Conservation (phyloP, 2,888 invertebrate species). For the Cephus rjabovi region DNA sequence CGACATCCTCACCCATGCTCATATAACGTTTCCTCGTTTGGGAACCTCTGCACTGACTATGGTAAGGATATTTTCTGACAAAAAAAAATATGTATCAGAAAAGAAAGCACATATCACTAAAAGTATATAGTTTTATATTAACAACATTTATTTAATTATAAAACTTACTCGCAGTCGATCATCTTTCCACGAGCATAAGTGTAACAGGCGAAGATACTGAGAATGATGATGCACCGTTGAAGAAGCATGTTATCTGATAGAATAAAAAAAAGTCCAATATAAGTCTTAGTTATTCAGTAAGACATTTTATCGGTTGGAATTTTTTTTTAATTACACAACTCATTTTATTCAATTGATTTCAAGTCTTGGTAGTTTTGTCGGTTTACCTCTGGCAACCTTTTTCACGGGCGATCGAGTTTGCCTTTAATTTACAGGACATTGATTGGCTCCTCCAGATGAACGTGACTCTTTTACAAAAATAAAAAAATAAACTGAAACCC, state of each 20-base stretch:
- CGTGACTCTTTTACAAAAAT: neutral
- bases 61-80: slow-evolving; percentile 30
- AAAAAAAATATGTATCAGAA: neutral
- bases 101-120: neutral
- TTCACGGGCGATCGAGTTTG: neutral
- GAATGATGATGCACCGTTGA: slow-evolving; percentile 35
- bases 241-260: slow-evolving; percentile 39
- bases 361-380: neutral
- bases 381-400: neutral
- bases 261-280: slow-evolving; percentile 10
- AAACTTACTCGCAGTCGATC: slow-evolving; percentile 41
- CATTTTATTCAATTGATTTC: neutral
- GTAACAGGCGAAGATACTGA: slow-evolving; percentile 39
- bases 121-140: neutral
- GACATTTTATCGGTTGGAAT: neutral
- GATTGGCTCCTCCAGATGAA: neutral
- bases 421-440: neutral
- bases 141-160: neutral
- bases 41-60: slow-evolving; percentile 32
- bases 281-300: neutral
- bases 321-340: neutral
- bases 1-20: slow-evolving; percentile 27
- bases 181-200: slow-evolving; percentile 27
- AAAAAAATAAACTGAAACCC: neutral
- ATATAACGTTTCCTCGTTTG: slow-evolving; percentile 38